Evolutionary conservation across 2,797 vertebrate species (phyloP), one percentile per base, ranked within the genome.

Genomic region (Anguilla anguilla): DNA sequence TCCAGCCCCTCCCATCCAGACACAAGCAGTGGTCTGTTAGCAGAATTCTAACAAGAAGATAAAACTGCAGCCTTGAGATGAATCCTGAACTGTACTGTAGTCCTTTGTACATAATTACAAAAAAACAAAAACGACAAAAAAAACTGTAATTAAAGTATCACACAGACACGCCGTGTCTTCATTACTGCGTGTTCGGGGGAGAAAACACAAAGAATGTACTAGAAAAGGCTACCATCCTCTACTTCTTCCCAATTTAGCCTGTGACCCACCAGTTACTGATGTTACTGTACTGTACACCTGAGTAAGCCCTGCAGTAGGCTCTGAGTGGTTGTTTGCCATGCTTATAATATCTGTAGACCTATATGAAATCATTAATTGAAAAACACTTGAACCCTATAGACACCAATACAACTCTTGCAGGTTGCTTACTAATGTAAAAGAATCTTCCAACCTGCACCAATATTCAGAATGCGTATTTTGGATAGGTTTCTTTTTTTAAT

Each of bases 61-160:
- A 51, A 25, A 49, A 11, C 89, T 90, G 91, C 90, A 93, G 92
- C 89, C 92, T 91, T 93, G 91, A 92, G 88, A 91, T 90, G 89
- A 92, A 88, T 88, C 89, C 90, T 89, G 86, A 91, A 92, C 96
- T 96, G 97, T 97, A 97, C 97, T 97, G 97, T 98, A 97, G 96
- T 97, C 96, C 95, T 97, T 96, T 97, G 96, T 98, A 97, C 95
- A 97, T 97, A 97, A 96, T 96, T 95, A 94, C 94, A 94, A 95
- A 96, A 97, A 97, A 95, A 94, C 93, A 94, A 95, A 96, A 97
- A 97, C 96, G 39, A 43, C 39, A 95, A 94, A 94, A 94, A 95
- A 96, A 97, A 97, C 96, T 97, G 96, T 97, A 97, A 97, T 96
- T 97, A 97, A 97, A 97, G 96, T 97, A 97, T 97, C 97, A 92